phyloP scores from a whole-genome alignment of 1,140 invertebrate genomes.

The Gryon sp. region DNA sequence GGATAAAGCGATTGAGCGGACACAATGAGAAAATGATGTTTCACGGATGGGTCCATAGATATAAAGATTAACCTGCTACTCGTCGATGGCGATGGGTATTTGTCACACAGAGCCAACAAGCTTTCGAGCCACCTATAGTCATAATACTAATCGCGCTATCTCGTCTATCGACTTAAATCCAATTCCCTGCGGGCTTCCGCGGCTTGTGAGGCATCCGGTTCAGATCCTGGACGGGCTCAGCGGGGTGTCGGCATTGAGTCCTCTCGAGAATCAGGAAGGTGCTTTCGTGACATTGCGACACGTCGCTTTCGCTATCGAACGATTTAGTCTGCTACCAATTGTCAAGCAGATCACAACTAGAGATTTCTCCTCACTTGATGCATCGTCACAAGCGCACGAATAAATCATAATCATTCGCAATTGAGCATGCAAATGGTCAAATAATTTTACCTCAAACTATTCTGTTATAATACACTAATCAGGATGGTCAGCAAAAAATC shows the following conservation, averaged over 20 bases:
- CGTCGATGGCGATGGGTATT: slow-evolving; percentile 46
- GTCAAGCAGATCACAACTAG: slow-evolving; percentile 8
- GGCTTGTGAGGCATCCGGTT: slow-evolving; percentile 47
- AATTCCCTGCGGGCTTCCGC: slow-evolving; percentile 50
- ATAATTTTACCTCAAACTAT: no score
- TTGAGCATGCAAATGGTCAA: no score
- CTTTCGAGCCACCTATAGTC: slow-evolving; percentile 4
- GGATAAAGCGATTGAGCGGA: slow-evolving; percentile 23
- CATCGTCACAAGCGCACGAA: no score
- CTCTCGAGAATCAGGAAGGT: no score
- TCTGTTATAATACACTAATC: no score
- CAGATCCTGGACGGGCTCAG: slow-evolving; percentile 2
- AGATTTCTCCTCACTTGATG: no score
- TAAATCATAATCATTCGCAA: no score
- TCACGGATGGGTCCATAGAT: slow-evolving; percentile 17
- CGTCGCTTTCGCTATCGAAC: neutral
- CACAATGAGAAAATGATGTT: slow-evolving; percentile 57
- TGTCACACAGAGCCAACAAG: slow-evolving; percentile 46
- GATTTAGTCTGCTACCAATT: slow-evolving; percentile 15
- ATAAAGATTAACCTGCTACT: slow-evolving; percentile 48
- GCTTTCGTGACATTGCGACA: slow-evolving; percentile 34
- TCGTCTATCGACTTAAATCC: slow-evolving; percentile 40
- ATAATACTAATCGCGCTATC: slow-evolving; percentile 51
- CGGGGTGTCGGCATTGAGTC: slow-evolving; percentile 5
- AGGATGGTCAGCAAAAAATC: no score